phyloP scores from a whole-genome alignment of 2,113 vertebrate genomes.

The Ctenodactylus gundi region DNA sequence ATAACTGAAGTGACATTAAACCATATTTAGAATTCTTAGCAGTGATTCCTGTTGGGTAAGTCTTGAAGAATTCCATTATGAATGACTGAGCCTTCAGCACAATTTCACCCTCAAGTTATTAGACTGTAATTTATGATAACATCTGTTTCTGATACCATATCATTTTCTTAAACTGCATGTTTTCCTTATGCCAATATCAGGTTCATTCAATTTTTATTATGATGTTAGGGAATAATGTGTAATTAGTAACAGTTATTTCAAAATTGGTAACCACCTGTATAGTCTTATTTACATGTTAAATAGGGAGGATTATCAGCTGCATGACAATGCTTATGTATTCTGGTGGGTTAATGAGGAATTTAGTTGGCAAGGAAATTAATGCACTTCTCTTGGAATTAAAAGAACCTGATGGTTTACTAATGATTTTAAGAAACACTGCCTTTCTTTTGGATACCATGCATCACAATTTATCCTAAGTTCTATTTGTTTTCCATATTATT shows the following conservation, averaged over 20 bases:
- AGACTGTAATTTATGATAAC: conserved; percentile 47
- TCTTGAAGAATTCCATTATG: conserved; percentile 38
- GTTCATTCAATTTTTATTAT: conserved; percentile 65
- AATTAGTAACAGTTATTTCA: conserved; percentile 72
- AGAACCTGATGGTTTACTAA: conserved; percentile 16
- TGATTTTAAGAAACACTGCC: conserved; percentile 19
- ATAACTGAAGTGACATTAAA: conserved; percentile 8
- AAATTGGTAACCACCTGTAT: conserved; percentile 54
- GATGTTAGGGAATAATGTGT: conserved; percentile 53
- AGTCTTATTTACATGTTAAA: conserved; percentile 64
- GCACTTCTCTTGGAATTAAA: conserved; percentile 33
- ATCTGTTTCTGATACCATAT: conserved; percentile 61
- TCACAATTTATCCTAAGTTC: conserved; percentile 29
- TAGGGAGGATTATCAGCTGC: background rate
- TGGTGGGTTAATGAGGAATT: conserved; percentile 45
- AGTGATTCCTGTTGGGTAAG: conserved; percentile 19
- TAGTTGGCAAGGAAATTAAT: background rate
- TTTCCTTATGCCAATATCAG: conserved; percentile 64
- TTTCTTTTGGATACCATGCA: background rate
- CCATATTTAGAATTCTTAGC: conserved; percentile 18
- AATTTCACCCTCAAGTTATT: conserved; percentile 56
- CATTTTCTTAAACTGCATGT: conserved; percentile 64
- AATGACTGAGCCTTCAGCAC: conserved; percentile 47
- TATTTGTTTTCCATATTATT: conserved; percentile 9
- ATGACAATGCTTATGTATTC: background rate